Evolutionary conservation across 2,113 vertebrate genomes (phyloP).

Genomic region (Lathamus discolor): DNA sequence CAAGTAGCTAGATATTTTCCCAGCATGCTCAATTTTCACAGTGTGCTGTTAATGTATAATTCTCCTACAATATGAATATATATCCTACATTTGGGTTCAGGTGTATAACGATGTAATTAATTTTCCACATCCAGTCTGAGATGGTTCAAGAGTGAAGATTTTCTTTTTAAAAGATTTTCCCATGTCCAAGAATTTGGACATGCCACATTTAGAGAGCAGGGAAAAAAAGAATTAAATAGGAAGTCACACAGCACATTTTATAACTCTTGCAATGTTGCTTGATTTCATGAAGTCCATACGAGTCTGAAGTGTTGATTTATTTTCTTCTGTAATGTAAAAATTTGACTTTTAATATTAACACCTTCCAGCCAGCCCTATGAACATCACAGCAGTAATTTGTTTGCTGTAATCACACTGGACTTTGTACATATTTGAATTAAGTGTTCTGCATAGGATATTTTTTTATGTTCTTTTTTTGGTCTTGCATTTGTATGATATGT

Average conservation of each 20-base stretch:
- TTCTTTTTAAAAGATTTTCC: neutral
- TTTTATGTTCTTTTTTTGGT: neutral
- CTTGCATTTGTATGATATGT: neutral
- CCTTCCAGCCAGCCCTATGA: neutral
- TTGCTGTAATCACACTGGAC: neutral
- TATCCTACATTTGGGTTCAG: neutral
- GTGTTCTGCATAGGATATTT: neutral
- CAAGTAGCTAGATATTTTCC: neutral
- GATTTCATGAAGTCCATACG: neutral
- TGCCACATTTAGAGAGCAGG: neutral
- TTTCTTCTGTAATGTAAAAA: conserved; percentile 34
- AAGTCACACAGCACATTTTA: neutral
- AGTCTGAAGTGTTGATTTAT: conserved; percentile 11
- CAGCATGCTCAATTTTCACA: neutral
- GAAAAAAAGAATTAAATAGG: neutral
- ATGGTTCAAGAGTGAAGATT: neutral
- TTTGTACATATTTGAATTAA: neutral
- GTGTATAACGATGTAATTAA: neutral
- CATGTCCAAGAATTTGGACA: neutral
- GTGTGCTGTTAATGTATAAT: neutral
- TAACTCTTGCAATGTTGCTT: neutral
- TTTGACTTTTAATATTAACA: conserved; percentile 11
- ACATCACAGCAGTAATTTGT: neutral
- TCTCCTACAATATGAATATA: neutral
- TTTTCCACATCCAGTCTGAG: neutral